A percentile compares a stretch with the other conserved stretches of the same genome.
phyloP scores from a whole-genome alignment of 2,888 invertebrate species.

The Nasonovia ribisnigri region DNA sequence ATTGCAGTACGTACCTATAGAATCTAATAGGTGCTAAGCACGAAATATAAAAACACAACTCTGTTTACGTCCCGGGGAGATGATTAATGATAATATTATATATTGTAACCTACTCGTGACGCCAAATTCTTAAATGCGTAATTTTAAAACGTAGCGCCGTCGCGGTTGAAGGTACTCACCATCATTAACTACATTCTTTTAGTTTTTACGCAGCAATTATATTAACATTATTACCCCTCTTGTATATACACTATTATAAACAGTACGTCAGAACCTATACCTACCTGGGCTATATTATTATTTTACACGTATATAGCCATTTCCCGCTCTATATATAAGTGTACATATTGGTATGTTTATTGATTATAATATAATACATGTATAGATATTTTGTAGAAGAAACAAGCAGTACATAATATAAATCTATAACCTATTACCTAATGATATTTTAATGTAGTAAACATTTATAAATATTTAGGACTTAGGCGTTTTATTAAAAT shows the following conservation, averaged over 20 bases:
- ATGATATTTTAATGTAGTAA: too few relatives aligned
- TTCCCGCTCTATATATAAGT: neutral
- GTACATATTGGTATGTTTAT: neutral
- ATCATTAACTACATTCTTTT: neutral
- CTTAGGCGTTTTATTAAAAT: too few relatives aligned
- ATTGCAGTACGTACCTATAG: neutral
- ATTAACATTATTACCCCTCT: neutral
- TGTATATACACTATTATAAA: neutral
- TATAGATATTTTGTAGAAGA: neutral
- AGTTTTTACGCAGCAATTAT: slow-evolving; percentile 16
- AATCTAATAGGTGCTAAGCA: neutral
- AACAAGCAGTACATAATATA: neutral
- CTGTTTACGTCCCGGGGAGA: neutral
- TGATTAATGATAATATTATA: neutral
- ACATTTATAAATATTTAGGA: too few relatives aligned
- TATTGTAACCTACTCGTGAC: neutral
- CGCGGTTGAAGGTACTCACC: slow-evolving; percentile 1
- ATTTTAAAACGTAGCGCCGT: neutral
- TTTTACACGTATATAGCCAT: neutral
- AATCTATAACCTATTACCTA: too few relatives aligned
- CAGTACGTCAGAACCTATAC: neutral
- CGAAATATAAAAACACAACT: neutral
- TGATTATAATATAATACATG: neutral
- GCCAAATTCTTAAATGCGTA: slow-evolving; percentile 15
- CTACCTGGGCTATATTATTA: neutral